Percentiles rank a stretch among this genome's conserved stretches.
phyloP scores from a whole-genome alignment of 2,888 invertebrate species.

The Luperina testacea region DNA sequence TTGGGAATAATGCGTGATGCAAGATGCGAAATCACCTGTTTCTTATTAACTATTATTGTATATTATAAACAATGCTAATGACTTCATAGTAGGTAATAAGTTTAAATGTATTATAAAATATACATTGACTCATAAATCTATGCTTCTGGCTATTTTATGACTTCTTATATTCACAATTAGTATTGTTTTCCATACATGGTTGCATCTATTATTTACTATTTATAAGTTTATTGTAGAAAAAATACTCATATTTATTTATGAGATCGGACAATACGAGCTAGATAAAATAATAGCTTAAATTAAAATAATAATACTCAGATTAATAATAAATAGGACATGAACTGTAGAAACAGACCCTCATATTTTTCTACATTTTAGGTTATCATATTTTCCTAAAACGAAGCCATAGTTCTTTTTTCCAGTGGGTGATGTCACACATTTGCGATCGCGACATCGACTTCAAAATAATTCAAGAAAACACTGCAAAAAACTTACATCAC shows the following conservation, averaged over 20 bases:
- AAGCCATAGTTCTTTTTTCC: background rate
- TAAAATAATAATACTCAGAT: too few species aligned
- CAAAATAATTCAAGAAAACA: background rate
- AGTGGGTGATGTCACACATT: background rate
- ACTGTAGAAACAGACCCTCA: background rate
- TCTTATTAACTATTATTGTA: slow-evolving; percentile 23
- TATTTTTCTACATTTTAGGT: background rate
- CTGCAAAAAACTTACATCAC: background rate
- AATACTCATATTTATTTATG: slow-evolving; percentile 13
- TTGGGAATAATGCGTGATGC: slow-evolving; percentile 31
- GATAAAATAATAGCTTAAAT: background rate
- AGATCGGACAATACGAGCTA: background rate
- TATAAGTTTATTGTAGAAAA: background rate
- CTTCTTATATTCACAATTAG: slow-evolving; percentile 14
- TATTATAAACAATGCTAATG: slow-evolving; percentile 38
- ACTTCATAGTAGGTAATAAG: slow-evolving; percentile 40
- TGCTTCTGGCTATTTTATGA: slow-evolving; percentile 31
- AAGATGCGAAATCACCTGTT: slow-evolving; percentile 31
- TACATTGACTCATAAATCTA: slow-evolving; percentile 52
- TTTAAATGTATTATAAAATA: slow-evolving; percentile 51
- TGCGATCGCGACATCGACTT: background rate
- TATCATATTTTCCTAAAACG: background rate
- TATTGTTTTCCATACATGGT: slow-evolving; percentile 42
- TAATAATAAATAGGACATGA: background rate
- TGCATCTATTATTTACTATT: background rate